Evolutionary conservation across 2,888 invertebrate species (phyloP).

Genomic region (Ceraclea dissimilis): DNA sequence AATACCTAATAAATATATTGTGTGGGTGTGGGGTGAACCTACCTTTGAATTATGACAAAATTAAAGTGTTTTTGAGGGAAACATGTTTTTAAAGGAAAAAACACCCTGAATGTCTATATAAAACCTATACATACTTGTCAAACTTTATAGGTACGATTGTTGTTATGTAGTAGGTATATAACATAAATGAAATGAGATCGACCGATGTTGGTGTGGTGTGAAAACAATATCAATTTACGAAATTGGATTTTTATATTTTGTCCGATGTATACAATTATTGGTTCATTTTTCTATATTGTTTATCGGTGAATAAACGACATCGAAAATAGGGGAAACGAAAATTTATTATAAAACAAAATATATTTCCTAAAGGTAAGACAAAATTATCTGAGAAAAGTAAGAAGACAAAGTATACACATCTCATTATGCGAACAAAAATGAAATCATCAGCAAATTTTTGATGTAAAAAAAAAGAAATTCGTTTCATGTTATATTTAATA

Average conservation of each 20-base stretch:
- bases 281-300: not conserved
- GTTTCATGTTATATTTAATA: no score
- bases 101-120: no score
- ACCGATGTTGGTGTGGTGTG: not conserved
- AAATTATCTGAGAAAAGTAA: not conserved
- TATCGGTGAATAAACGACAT: not conserved
- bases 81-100: no score
- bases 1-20: no score
- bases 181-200: not conserved
- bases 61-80: no score
- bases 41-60: no score
- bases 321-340: not conserved
- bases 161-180: not conserved
- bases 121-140: no score
- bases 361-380: not conserved
- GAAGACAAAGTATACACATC: not conserved
- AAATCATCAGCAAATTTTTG: no score
- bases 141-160: no score
- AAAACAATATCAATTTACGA: not conserved
- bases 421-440: no score
- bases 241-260: constrained; percentile 2
- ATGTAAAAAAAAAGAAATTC: no score
- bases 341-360: not conserved
- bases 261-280: constrained; percentile 1
- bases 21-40: no score